A percentile compares a stretch with the other conserved stretches of the same genome.
Evolutionary conservation across 2,888 invertebrate genomes (phyloP).

Genomic region (Sepioteuthis lessoniana): DNA sequence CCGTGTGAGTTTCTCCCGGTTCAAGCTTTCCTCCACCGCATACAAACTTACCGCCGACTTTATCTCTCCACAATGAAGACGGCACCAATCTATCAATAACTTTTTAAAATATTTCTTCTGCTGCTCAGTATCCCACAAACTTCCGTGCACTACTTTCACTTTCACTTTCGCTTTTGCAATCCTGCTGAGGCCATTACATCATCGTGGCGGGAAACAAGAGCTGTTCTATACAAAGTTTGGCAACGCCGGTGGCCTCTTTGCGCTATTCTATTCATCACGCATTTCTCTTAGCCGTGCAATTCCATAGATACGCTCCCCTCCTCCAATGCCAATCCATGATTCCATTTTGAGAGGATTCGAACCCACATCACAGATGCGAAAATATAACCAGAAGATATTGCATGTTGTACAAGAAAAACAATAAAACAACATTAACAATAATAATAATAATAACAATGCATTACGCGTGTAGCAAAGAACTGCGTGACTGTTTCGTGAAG

Average conservation of each 20-base stretch:
- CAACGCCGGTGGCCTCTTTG: not conserved
- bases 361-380: too few species aligned
- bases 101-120: not conserved
- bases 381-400: not conserved
- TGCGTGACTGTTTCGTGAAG: not conserved
- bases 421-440: not conserved
- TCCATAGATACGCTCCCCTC: not conserved
- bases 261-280: too few species aligned
- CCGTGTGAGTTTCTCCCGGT: not conserved
- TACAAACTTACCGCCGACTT: not conserved
- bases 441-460: not conserved
- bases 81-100: not conserved
- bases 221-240: slow-evolving; percentile 4
- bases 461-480: not conserved
- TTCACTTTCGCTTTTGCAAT: not conserved
- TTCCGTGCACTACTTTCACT: not conserved
- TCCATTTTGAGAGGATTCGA: not conserved
- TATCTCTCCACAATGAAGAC: not conserved
- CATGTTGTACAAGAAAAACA: not conserved
- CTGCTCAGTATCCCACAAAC: not conserved
- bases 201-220: not conserved
- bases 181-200: not conserved
- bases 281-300: not conserved
- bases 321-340: not conserved
- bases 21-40: not conserved